phyloP scores from a whole-genome alignment of 2,797 vertebrate genomes.

The Carduelis carduelis region DNA sequence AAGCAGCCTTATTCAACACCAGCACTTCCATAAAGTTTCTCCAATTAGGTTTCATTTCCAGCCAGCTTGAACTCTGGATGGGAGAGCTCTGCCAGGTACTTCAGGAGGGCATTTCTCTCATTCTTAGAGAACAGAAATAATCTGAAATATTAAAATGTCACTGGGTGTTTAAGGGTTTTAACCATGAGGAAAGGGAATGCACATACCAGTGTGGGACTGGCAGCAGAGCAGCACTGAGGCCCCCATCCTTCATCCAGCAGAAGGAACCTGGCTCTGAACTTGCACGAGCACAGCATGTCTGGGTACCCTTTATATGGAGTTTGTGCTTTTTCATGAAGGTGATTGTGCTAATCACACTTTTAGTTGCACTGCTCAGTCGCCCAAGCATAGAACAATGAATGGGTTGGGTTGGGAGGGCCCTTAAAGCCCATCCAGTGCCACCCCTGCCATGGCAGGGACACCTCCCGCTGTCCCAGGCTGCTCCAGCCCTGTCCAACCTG shows the following conservation, averaged over 20 bases:
- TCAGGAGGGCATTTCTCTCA: neutral
- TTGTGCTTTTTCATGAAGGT: neutral
- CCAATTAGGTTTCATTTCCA: neutral
- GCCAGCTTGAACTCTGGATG: rapidly evolving
- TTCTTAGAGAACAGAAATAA: neutral
- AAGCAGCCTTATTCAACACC: slow-evolving; percentile 2
- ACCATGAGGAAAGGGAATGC: neutral
- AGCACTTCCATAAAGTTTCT: neutral
- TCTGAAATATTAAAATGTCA: neutral
- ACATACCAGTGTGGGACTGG: neutral
- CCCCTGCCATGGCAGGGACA: neutral
- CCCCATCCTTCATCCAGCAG: neutral
- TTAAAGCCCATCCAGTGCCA: neutral
- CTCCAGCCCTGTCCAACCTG: neutral
- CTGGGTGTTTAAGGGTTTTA: neutral
- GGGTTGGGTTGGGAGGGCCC: neutral
- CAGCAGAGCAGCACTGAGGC: neutral
- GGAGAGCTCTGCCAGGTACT: neutral
- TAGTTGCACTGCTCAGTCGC: neutral
- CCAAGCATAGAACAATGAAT: neutral
- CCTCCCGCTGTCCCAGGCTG: neutral
- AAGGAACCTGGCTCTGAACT: neutral
- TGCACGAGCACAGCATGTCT: rapidly evolving
- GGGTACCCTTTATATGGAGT: rapidly evolving
- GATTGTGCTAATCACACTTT: neutral